Evolutionary conservation across 2,888 invertebrate genomes (phyloP).

Genomic region (Drosophila tripunctata): DNA sequence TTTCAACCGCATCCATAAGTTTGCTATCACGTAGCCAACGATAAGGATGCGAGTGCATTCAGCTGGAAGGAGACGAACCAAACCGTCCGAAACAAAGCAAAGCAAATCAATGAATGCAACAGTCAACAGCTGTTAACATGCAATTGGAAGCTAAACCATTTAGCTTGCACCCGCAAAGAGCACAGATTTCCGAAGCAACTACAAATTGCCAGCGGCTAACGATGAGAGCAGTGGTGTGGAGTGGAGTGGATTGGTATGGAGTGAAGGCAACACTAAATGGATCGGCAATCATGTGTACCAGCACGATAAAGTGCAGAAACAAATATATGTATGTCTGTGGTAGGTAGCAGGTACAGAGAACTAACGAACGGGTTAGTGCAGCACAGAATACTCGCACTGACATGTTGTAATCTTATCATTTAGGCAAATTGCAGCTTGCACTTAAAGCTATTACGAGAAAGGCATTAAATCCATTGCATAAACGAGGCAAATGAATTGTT

Average conservation of each 20-base stretch:
- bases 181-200: conserved; percentile 25
- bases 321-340: not conserved
- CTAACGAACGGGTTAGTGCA: too few relatives aligned
- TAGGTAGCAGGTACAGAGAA: too few relatives aligned
- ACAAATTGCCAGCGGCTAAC: conserved; percentile 4
- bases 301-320: conserved; percentile 8
- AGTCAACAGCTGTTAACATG: conserved; percentile 16
- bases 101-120: conserved; percentile 33
- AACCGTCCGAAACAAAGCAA: conserved; percentile 31
- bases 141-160: conserved; percentile 31
- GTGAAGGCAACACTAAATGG: not conserved
- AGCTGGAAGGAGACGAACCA: conserved; percentile 20
- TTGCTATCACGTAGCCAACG: conserved; percentile 22
- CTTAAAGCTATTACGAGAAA: conserved; percentile 39
- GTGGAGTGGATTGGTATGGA: too few relatives aligned
- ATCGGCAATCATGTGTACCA: conserved; percentile 38
- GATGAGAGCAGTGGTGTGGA: not conserved
- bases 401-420: conserved; percentile 48
- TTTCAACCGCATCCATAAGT: not conserved
- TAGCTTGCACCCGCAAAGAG: conserved; percentile 20
- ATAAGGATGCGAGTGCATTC: conserved; percentile 29
- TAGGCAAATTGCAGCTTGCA: conserved; percentile 59
- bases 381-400: not conserved
- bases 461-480: conserved; percentile 7
- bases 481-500: conserved; percentile 29